phyloP scores from a whole-genome alignment of 2,888 invertebrate genomes.

The Axea sp. region DNA sequence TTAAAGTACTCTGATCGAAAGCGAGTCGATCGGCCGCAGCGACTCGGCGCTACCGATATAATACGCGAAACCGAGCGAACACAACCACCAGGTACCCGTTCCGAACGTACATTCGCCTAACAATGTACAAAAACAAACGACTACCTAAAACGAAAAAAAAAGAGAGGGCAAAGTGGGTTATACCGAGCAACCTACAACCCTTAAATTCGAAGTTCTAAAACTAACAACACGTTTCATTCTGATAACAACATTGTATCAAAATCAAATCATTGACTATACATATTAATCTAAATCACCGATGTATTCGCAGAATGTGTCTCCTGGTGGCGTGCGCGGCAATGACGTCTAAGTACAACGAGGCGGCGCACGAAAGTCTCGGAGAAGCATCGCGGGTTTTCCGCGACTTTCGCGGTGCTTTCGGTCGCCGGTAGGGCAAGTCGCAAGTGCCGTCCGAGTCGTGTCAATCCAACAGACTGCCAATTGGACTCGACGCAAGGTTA shows the following conservation, averaged over 20 bases:
- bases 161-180: neutral
- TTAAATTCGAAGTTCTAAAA: constrained; percentile 9
- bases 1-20: constrained; percentile 16
- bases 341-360: constrained; percentile 44
- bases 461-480: constrained; percentile 40
- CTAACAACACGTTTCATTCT: constrained; percentile 19
- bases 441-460: constrained; percentile 1
- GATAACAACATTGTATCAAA: constrained; percentile 41
- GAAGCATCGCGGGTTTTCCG: constrained; percentile 44
- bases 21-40: neutral
- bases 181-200: neutral
- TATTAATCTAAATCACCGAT: constrained; percentile 29
- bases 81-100: constrained; percentile 4
- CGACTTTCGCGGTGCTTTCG: constrained; percentile 24
- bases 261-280: constrained; percentile 14
- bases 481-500: constrained; percentile 19
- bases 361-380: constrained; percentile 34
- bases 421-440: constrained; percentile 22
- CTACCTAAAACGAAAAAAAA: constrained; percentile 9
- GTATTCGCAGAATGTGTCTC: constrained; percentile 6
- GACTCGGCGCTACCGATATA: constrained; percentile 15
- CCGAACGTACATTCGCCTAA: constrained; percentile 18
- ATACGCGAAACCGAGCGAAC: constrained; percentile 3
- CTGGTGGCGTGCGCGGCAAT: constrained; percentile 1
- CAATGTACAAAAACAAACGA: constrained; percentile 34